Evolutionary conservation across 2,113 vertebrate species (phyloP).

Genomic region (Tympanuchus pallidicinctus): DNA sequence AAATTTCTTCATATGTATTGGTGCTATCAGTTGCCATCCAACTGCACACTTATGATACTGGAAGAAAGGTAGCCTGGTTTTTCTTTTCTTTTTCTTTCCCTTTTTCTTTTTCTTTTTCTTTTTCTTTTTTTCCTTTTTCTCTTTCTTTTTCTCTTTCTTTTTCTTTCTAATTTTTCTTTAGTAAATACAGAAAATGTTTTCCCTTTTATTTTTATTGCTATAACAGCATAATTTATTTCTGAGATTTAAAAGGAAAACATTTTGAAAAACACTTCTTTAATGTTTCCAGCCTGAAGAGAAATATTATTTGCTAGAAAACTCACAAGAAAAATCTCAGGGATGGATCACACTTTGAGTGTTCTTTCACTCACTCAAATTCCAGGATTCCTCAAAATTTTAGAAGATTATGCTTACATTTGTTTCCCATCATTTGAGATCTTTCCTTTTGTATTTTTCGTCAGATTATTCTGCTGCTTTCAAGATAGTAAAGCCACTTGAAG

Average conservation of each 20-base stretch:
- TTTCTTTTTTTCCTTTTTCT: no score
- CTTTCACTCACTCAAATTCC: not conserved
- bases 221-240: not conserved
- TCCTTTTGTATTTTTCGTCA: not conserved
- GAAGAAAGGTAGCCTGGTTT: not conserved
- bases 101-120: no score
- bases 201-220: not conserved
- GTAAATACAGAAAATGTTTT: not conserved
- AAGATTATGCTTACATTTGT: not conserved
- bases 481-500: not conserved
- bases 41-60: not conserved
- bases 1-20: not conserved
- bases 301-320: not conserved
- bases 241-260: not conserved
- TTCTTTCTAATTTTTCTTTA: not conserved
- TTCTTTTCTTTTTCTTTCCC: not conserved
- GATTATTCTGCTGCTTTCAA: not conserved
- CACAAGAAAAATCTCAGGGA: not conserved
- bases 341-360: not conserved
- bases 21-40: not conserved
- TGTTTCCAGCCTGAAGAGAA: not conserved
- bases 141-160: no score
- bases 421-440: not conserved
- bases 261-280: fast-evolving
- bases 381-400: not conserved